phyloP scores from a whole-genome alignment of 2,888 invertebrate genomes.

The Xanthorhoe spadicearia region DNA sequence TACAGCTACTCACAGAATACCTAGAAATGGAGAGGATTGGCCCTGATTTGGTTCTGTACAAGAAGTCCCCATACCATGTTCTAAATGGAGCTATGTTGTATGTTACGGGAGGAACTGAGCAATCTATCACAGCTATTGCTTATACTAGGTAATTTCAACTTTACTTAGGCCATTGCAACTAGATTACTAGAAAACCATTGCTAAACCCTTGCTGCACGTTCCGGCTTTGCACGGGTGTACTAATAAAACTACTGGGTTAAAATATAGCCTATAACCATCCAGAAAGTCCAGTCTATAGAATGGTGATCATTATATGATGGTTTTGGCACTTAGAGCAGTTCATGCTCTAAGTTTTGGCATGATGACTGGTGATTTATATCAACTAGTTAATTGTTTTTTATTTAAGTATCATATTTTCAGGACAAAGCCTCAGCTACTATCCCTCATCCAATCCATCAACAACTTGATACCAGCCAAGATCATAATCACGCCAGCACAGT shows the following conservation, averaged over 20 bases:
- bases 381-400: neutral
- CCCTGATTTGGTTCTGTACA: conserved; percentile 58
- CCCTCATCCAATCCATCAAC: conserved; percentile 72
- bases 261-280: too few species aligned
- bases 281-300: too few species aligned
- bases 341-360: too few species aligned
- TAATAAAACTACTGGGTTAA: too few species aligned
- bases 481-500: conserved; percentile 58
- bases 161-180: neutral
- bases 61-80: conserved; percentile 62
- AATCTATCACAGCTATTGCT: conserved; percentile 47
- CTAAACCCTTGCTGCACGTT: too few species aligned
- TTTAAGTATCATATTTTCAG: conserved; percentile 59
- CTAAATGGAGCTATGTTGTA: conserved; percentile 67
- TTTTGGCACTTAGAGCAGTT: too few species aligned
- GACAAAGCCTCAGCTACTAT: conserved; percentile 61
- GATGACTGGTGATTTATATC: too few species aligned
- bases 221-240: too few species aligned
- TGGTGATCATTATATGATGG: too few species aligned
- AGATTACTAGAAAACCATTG: too few species aligned
- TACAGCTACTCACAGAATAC: conserved; percentile 56
- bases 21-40: conserved; percentile 61
- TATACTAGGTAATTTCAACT: conserved; percentile 62
- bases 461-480: conserved; percentile 66
- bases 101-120: conserved; percentile 38